Base-by-base conservation (phyloP, 2,888 invertebrate genomes). In the Cephus spinipes region DNA sequence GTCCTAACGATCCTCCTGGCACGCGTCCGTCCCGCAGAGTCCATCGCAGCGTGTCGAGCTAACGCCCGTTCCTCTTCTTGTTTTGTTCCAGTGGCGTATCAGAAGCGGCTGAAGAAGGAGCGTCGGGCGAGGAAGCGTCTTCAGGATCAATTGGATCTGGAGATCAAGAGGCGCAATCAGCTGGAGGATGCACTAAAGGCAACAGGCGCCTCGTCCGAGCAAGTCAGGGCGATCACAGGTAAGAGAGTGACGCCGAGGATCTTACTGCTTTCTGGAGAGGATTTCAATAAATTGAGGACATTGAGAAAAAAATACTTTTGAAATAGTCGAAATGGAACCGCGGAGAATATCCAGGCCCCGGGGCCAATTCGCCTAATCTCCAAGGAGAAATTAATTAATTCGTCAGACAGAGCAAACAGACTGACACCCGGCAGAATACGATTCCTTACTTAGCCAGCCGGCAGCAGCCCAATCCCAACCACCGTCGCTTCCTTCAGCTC, bases 31-130 rank as follows among this genome's bases (percentile, higher is more conserved):
- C 74, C 77, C 80, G 78, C 79, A 81, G 80, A 77, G 81, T 79
- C 78, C 76, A 69, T 77, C 80, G 78, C 77, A 55, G 80, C 55
- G 80, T 77, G 80, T 80, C 79, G 34, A 34, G 34, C 74, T 76
- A 76, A 55, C 55, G 55, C 12, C 12, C 23, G 55, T 23, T 55
- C 23, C 55, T 55, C 55, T 23, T 55, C 23, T 55, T 55, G 55
- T 68, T 80, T 36, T 74, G 40, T 94, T 93, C 32, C 94, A 98
- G 98, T 96, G 82, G 93, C 96, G 91, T 97, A 96, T 92, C 97
- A 98, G 92, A 98, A 98, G 92, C 95, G 97, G 81, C 94, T 97
- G 92, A 96, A 97, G 93, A 96, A 97, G 88, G 98, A 98, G 91
- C 94, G 96, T 85, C 95, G 96, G 91, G 95, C 95, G 82, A 94